Conservation (phyloP, 2,113 vertebrate genomes). For the Numenius arquata region DNA sequence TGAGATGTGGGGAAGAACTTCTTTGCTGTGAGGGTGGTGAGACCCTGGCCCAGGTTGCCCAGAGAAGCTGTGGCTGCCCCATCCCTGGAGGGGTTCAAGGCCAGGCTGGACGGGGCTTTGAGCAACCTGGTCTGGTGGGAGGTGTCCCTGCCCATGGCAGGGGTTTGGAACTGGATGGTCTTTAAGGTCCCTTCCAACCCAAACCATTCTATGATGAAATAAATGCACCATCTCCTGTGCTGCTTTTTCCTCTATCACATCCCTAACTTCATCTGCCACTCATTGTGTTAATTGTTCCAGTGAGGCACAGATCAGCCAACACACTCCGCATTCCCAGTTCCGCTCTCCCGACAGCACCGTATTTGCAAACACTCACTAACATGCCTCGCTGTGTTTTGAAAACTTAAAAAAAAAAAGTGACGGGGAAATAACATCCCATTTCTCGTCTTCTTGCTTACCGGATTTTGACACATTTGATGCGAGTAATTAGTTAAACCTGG, state of each 20-base stretch:
- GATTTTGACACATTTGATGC: slow-evolving; percentile 28
- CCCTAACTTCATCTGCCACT: neutral
- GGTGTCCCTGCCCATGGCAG: neutral
- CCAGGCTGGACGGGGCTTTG: neutral
- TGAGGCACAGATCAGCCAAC: neutral
- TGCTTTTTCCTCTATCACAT: neutral
- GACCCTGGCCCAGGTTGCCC: too few relatives aligned
- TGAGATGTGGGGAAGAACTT: neutral
- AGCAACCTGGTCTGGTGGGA: neutral
- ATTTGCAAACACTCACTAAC: neutral
- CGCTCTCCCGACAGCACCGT: neutral
- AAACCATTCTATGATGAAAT: neutral
- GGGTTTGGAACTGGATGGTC: accelerated
- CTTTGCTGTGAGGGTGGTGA: neutral
- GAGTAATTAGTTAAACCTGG: slow-evolving; percentile 57
- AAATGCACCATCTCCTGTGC: neutral
- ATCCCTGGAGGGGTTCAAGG: neutral
- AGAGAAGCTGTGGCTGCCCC: neutral
- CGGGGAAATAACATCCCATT: neutral
- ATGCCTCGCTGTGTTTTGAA: neutral
- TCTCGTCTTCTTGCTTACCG: neutral
- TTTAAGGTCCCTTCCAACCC: neutral
- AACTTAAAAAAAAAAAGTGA: neutral
- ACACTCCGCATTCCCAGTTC: neutral
- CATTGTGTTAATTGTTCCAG: neutral